A percentile compares a stretch with the other conserved stretches of the same genome.
phyloP scores from a whole-genome alignment of 2,797 vertebrate genomes.

The Streptopelia turtur region DNA sequence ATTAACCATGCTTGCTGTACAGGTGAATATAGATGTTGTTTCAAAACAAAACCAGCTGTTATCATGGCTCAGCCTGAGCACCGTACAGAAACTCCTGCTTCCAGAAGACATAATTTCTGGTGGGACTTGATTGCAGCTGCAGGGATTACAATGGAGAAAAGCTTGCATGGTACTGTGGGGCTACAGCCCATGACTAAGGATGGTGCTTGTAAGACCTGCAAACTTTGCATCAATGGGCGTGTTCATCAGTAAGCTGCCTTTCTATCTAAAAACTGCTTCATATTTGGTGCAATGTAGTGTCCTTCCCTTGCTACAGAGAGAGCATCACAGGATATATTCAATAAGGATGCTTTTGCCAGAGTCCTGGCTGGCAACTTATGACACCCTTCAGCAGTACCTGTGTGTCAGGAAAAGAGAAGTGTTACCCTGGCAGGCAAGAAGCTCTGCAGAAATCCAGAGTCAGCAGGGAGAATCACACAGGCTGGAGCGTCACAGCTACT shows the following conservation, averaged over 20 bases:
- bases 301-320: not conserved
- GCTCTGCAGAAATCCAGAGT: not conserved
- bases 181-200: not conserved
- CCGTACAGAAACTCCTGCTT: not conserved
- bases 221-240: not conserved
- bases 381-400: not conserved
- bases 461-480: constrained; percentile 21
- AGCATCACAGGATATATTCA: not conserved
- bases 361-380: not conserved
- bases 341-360: not conserved
- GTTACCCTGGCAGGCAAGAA: not conserved
- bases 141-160: not conserved
- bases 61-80: not conserved
- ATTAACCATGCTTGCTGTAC: not conserved
- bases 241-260: not conserved
- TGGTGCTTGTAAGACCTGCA: not conserved
- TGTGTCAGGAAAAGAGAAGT: not conserved
- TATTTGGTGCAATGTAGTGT: not conserved
- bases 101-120: not conserved
- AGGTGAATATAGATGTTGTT: not conserved
- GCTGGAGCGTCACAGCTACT: not conserved
- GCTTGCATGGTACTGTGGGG: not conserved
- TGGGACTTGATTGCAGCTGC: not conserved
- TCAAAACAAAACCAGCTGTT: not conserved
- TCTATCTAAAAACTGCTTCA: not conserved